phyloP scores from a whole-genome alignment of 2,888 invertebrate species.

The Tetragonisca angustula region DNA sequence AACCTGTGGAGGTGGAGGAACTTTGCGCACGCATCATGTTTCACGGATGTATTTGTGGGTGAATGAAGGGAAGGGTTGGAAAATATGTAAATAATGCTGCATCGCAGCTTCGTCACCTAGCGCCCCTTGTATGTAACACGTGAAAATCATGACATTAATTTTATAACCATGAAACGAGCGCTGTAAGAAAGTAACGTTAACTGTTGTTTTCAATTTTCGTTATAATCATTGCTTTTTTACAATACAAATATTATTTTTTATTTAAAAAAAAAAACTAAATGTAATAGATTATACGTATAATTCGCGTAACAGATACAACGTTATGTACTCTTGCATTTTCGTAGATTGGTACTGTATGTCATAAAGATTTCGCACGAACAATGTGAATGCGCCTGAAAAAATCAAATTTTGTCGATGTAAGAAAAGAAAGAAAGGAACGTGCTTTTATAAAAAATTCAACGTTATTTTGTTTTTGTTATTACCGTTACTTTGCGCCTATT shows the following conservation, averaged over 20 bases:
- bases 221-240: background rate
- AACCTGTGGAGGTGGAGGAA: slow-evolving; percentile 67
- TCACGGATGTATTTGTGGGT: slow-evolving; percentile 57
- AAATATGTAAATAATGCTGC: slow-evolving; percentile 67
- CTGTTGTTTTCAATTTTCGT: background rate
- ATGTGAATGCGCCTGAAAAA: slow-evolving; percentile 33
- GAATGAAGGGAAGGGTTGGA: slow-evolving; percentile 65
- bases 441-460: background rate
- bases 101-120: slow-evolving; percentile 26
- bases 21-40: slow-evolving; percentile 72
- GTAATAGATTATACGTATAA: background rate
- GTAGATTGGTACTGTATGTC: background rate
- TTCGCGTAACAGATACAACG: slow-evolving; percentile 5
- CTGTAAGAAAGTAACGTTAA: background rate
- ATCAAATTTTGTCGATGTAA: slow-evolving; percentile 13
- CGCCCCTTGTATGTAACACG: slow-evolving; percentile 24
- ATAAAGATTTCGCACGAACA: slow-evolving; percentile 2
- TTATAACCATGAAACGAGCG: background rate
- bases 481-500: background rate
- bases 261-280: background rate
- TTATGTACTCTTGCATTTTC: background rate
- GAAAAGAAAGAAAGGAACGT: background rate
- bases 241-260: slow-evolving; percentile 29
- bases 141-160: slow-evolving; percentile 10
- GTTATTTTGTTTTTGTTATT: background rate